Percentiles rank a stretch among this genome's conserved stretches.
Conservation (phyloP, 1,140 invertebrate genomes). For the Oppia nitens region DNA sequence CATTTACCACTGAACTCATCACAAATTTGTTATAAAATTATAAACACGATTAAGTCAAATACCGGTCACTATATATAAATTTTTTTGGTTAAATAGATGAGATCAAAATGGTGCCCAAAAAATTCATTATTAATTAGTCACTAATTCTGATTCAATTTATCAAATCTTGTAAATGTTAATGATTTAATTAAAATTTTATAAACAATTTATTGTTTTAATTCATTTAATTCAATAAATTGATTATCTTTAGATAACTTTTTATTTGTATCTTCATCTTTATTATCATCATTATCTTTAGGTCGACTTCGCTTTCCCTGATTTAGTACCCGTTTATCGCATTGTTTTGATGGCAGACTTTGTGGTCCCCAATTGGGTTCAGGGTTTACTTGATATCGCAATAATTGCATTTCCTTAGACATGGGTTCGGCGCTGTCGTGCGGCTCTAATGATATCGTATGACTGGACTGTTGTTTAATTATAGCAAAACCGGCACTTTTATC, state of each 20-base stretch:
- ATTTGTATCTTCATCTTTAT: background rate
- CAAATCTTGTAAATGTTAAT: no score
- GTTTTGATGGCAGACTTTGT: slow-evolving; percentile 30
- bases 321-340: background rate
- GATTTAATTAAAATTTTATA: no score
- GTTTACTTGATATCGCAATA: slow-evolving; percentile 69
- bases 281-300: background rate
- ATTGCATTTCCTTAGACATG: slow-evolving; percentile 46
- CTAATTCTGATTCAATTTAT: no score
- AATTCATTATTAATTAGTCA: no score
- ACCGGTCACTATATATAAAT: no score
- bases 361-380: slow-evolving; percentile 76
- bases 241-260: background rate
- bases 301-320: slow-evolving; percentile 6
- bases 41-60: no score
- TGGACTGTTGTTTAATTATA: slow-evolving; percentile 11
- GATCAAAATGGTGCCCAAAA: no score
- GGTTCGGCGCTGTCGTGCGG: slow-evolving; percentile 58
- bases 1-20: no score
- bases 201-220: no score
- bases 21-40: no score
- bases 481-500: slow-evolving; percentile 15
- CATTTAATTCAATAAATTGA: no score
- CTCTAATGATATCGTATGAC: slow-evolving; percentile 28
- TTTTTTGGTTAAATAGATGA: no score